phyloP scores from a whole-genome alignment of 30 jellyfish, hydroid and myxozoan genomes.

The Chironex yamaguchii region DNA sequence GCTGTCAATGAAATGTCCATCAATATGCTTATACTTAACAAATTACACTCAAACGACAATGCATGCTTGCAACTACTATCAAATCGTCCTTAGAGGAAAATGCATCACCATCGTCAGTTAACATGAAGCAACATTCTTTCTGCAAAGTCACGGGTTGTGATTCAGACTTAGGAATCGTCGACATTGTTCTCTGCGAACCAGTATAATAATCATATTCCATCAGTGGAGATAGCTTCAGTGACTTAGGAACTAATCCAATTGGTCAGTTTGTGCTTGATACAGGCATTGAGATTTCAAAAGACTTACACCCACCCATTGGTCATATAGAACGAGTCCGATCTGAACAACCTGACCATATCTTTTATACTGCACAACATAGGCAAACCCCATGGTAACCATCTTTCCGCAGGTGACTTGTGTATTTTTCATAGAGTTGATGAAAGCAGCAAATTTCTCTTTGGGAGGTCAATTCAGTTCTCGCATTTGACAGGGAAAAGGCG shows the following conservation, averaged over 20 bases:
- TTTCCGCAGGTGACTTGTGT: background rate
- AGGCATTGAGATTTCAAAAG: too few species aligned
- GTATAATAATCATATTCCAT: background rate
- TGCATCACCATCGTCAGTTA: background rate
- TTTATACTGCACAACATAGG: too few species aligned
- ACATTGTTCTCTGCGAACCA: background rate
- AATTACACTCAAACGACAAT: background rate
- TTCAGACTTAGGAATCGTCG: background rate
- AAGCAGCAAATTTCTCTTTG: background rate
- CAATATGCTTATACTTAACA: background rate
- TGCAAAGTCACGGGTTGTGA: background rate
- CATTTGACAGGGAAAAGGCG: background rate
- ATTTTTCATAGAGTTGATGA: background rate
- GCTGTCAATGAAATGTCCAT: background rate
- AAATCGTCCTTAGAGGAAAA: background rate
- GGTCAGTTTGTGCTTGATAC: background rate
- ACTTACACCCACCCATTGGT: too few species aligned
- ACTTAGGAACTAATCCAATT: background rate
- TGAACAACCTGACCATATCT: background rate
- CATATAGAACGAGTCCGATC: background rate
- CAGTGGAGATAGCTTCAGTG: background rate
- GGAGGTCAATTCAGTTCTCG: background rate
- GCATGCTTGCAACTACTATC: background rate
- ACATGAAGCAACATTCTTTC: background rate
- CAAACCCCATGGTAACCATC: background rate